Percentiles rank a stretch among this genome's conserved stretches.
Evolutionary conservation across 2,797 vertebrate species (phyloP).

Genomic region (Myripristis murdjan): DNA sequence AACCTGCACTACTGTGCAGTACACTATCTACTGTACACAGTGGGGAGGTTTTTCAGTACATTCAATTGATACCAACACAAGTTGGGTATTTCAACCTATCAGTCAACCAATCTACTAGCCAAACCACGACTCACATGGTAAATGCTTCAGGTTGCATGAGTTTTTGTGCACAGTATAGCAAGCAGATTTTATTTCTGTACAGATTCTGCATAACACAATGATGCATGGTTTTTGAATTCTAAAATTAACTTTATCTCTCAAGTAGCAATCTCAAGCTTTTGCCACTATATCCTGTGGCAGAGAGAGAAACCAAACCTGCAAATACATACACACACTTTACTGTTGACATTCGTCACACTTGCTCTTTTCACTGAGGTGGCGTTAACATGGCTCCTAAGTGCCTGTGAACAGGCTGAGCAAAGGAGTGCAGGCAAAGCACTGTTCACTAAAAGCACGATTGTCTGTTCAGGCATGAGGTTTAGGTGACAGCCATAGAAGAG

Average conservation of each 20-base stretch:
- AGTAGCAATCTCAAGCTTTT: conserved; percentile 33
- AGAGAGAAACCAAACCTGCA: conserved; percentile 5
- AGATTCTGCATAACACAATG: conserved; percentile 15
- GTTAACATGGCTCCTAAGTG: conserved; percentile 34
- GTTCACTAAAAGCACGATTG: conserved; percentile 55
- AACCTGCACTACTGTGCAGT: conserved; percentile 55
- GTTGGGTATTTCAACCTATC: conserved; percentile 46
- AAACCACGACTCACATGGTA: conserved; percentile 28
- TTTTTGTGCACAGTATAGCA: conserved; percentile 13
- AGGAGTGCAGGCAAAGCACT: conserved; percentile 44
- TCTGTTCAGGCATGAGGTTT: conserved; percentile 61
- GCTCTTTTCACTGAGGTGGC: conserved; percentile 34
- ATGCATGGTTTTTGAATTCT: conserved; percentile 22
- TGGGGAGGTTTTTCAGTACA: conserved; percentile 70
- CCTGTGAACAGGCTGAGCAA: conserved; percentile 30
- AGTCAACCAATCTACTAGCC: conserved; percentile 18
- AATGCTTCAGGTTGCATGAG: conserved; percentile 44
- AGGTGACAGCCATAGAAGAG: conserved; percentile 48
- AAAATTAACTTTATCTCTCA: conserved; percentile 15
- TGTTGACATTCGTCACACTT: conserved; percentile 39
- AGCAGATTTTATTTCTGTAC: conserved; percentile 21
- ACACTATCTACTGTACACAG: conserved; percentile 61
- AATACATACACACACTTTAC: conserved; percentile 16
- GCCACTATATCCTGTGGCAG: background rate
- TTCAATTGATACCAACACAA: conserved; percentile 64